Conservation (phyloP, 92 coral and sea anemone genomes). For the Palythoa caribaeorum region DNA sequence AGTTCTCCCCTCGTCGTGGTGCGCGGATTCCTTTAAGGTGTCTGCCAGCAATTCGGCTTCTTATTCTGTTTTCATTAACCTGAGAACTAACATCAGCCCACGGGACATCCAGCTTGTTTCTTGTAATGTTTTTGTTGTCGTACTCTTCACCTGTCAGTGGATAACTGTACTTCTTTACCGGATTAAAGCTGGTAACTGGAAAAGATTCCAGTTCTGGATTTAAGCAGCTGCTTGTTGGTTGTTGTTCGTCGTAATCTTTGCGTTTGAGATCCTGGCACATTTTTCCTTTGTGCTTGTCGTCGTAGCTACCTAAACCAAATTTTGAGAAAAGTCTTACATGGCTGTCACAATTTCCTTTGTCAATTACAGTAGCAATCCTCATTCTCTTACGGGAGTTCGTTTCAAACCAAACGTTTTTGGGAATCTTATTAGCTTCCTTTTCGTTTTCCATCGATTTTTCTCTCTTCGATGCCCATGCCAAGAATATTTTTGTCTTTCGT, state of each 20-base stretch:
- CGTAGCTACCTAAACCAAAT: background rate
- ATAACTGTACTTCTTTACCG: background rate
- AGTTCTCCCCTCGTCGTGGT: too few species aligned
- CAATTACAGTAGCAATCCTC: background rate
- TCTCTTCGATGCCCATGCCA: background rate
- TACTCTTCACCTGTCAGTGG: background rate
- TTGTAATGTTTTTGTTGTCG: too few species aligned
- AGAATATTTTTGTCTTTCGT: background rate
- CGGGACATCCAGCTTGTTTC: background rate
- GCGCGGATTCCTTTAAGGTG: too few species aligned
- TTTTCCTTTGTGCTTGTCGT: background rate
- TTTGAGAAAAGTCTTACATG: background rate
- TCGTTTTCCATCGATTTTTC: background rate
- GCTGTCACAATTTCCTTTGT: background rate
- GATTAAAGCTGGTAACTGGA: background rate
- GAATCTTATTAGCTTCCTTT: background rate
- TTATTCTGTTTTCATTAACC: too few species aligned
- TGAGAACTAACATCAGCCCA: constrained; percentile 14
- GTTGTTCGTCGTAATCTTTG: background rate
- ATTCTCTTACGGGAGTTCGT: background rate
- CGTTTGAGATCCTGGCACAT: background rate
- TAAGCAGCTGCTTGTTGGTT: background rate
- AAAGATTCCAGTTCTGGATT: background rate
- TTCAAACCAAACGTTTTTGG: background rate
- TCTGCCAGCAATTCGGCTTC: too few species aligned